These are phyloP conservation scores for Leptinotarsa defecta DNA, from an alignment of 1,140 invertebrate genomes.

Conservation along the genomic window DNA sequence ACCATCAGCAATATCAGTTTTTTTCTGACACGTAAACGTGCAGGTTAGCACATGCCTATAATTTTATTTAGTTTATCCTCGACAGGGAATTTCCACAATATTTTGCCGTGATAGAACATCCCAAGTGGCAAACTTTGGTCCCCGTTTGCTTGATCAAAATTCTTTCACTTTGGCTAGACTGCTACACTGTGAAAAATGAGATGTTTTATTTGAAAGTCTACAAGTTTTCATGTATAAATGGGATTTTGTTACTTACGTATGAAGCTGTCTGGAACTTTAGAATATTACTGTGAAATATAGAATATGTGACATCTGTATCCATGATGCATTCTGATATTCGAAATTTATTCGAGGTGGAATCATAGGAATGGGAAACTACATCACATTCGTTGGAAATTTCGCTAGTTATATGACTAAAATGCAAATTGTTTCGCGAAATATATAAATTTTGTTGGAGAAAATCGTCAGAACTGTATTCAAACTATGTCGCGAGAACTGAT, in stretches of 20 bases:
- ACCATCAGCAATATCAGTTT: not conserved
- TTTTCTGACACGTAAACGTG: not conserved
- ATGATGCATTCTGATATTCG: too few species aligned
- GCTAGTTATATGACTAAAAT: too few species aligned
- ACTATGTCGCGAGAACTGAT: too few species aligned
- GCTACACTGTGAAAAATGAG: not conserved
- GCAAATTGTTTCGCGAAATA: too few species aligned
- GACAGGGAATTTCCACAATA: slow-evolving; percentile 3
- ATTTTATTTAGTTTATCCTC: slow-evolving; percentile 1
- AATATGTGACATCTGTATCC: too few species aligned
- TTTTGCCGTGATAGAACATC: slow-evolving; percentile 5
- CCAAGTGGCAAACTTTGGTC: slow-evolving; percentile 5
- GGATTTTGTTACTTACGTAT: not conserved
- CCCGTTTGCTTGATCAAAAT: not conserved
- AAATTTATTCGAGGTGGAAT: too few species aligned
- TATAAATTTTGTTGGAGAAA: too few species aligned
- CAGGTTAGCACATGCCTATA: not conserved
- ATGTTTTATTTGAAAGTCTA: not conserved
- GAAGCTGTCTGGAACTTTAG: not conserved
- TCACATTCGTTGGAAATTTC: too few species aligned
- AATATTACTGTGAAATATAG: not conserved
- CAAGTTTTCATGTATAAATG: not conserved
- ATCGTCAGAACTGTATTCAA: too few species aligned
- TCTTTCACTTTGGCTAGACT: not conserved
- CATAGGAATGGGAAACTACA: too few species aligned